phyloP scores from a whole-genome alignment of 2,888 invertebrate genomes.

The Campoletis raptor region DNA sequence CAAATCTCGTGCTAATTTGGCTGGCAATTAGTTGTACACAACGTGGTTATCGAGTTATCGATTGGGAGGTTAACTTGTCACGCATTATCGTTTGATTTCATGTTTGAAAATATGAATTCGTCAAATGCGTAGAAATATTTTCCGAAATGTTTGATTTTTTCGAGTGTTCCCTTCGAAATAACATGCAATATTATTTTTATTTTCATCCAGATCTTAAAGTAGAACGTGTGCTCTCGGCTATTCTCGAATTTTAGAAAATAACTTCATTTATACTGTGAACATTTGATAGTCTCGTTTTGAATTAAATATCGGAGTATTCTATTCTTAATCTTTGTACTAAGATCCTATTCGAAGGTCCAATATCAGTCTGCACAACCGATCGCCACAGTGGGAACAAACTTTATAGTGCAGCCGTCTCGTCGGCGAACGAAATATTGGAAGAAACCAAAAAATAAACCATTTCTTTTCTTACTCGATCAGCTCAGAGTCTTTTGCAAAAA shows the following conservation, averaged over 20 bases:
- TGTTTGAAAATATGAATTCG: background rate
- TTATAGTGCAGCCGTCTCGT: no score
- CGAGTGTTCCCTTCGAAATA: background rate
- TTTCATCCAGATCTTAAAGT: background rate
- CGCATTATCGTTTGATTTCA: background rate
- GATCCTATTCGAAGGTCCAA: no score
- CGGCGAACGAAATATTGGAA: background rate
- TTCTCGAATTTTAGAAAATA: background rate
- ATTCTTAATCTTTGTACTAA: no score
- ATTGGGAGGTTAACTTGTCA: background rate
- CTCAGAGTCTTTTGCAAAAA: background rate
- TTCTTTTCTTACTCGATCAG: background rate
- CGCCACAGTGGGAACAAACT: no score
- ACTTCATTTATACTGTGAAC: no score
- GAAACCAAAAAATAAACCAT: background rate
- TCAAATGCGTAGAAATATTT: background rate
- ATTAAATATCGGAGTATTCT: no score
- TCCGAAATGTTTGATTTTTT: background rate
- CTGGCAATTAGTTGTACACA: background rate
- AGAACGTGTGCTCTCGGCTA: background rate
- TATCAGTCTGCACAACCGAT: no score
- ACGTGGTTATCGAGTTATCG: background rate
- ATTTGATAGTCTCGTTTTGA: no score
- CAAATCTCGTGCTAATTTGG: background rate
- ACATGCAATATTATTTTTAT: background rate